Evolutionary conservation across 1,140 invertebrate genomes (phyloP).

Genomic region (Drosophila nebulosa): DNA sequence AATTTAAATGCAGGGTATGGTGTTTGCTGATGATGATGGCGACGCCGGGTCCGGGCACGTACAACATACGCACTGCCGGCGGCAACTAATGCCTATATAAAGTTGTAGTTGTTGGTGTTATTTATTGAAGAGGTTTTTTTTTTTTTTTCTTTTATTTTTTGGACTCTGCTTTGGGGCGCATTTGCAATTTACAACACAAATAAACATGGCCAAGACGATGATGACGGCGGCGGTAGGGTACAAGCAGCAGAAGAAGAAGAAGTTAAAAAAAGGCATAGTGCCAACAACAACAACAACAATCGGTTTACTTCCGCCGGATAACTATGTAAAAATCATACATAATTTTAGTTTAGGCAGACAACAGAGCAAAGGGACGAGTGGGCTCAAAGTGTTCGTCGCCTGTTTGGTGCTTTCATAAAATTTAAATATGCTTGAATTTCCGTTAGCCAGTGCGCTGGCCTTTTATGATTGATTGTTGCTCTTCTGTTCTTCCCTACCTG

Average conservation of each 20-base stretch:
- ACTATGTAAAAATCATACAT: conserved; percentile 75
- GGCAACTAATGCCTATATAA: conserved; percentile 66
- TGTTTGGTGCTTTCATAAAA: conserved; percentile 5
- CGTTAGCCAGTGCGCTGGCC: conserved; percentile 40
- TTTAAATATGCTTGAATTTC: conserved; percentile 22
- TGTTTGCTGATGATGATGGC: conserved; percentile 31
- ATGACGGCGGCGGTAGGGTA: conserved; percentile 10
- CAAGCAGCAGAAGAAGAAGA: conserved; percentile 7
- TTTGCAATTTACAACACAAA: conserved; percentile 77
- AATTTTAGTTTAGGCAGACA: conserved; percentile 53
- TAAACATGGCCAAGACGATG: conserved; percentile 59
- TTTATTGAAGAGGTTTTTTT: conserved; percentile 64
- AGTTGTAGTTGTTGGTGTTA: conserved; percentile 60
- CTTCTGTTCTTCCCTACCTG: not conserved
- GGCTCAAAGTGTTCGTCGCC: not conserved
- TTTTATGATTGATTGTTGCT: conserved; percentile 54
- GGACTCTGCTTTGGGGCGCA: conserved; percentile 52
- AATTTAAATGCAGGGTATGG: conserved; percentile 3
- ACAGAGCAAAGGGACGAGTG: not conserved
- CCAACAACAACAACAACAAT: conserved; percentile 38
- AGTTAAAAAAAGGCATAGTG: conserved; percentile 3
- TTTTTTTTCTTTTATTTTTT: conserved; percentile 7
- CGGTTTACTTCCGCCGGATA: conserved; percentile 76
- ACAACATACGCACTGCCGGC: conserved; percentile 47
- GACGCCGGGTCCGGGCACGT: conserved; percentile 73